Percentiles rank a stretch among this genome's conserved stretches.
Evolutionary conservation across 2,113 vertebrate species (phyloP).

Genomic region (Petrocephalus zakoni): DNA sequence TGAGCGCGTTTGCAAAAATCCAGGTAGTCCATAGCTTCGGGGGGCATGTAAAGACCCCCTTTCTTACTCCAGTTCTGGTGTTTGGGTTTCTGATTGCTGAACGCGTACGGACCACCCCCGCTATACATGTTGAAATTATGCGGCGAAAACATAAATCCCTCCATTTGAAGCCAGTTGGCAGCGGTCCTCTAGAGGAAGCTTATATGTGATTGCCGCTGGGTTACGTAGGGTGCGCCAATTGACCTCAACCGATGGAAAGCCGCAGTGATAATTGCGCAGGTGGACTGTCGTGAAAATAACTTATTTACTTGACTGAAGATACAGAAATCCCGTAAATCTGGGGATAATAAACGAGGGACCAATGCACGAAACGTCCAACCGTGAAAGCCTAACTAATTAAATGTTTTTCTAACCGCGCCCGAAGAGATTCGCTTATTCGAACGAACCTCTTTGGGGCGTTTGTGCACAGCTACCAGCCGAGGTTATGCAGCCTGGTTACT

Average conservation of each 20-base stretch:
- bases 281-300: not conserved
- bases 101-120: slow-evolving; percentile 41
- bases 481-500: not conserved
- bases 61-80: slow-evolving; percentile 62
- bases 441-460: not conserved
- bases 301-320: not conserved
- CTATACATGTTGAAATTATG: slow-evolving; percentile 44
- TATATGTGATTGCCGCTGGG: not conserved
- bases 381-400: not conserved
- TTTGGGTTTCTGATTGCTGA: slow-evolving; percentile 43
- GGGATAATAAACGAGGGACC: not conserved
- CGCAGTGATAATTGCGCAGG: not conserved
- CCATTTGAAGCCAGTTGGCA: slow-evolving; percentile 66
- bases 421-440: not conserved
- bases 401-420: not conserved
- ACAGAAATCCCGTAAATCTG: not conserved
- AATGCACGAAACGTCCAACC: not conserved
- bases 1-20: slow-evolving; percentile 67
- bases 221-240: slow-evolving; percentile 12
- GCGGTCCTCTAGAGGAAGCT: not conserved
- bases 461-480: not conserved
- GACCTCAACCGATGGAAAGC: not conserved
- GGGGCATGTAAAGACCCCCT: slow-evolving; percentile 43
- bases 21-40: slow-evolving; percentile 61
- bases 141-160: slow-evolving; percentile 60